Base-by-base conservation (phyloP, 1,140 invertebrate genomes). In the Teleogryllus occipitalis region DNA sequence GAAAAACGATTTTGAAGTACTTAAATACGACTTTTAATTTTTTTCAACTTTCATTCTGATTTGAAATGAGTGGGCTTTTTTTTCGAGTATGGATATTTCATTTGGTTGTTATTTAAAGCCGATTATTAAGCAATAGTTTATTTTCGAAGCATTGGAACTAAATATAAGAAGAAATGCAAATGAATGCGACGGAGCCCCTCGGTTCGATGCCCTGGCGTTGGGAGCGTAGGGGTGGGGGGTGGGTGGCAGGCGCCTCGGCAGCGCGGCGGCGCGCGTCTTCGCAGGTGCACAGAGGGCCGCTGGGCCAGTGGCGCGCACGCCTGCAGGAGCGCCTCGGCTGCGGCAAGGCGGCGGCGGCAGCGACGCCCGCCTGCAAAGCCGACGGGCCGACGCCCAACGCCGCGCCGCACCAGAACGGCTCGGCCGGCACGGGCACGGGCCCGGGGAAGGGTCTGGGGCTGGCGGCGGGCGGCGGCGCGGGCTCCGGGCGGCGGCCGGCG, bases 251-350 rank as follows among this genome's bases (percentile, higher is more conserved):
- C 10, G 54, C 54, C 10, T 18, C 54, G 18, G 54, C 54, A 18
- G 10, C 27, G 27, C 27, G 27, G 27, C 27, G 15, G 74, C 27
- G 27, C 54, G 54, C 54, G 18, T 65, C 10, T 14, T 75, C 54
- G 39, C 74, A 86, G 86, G 82, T 87, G n/a, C 85, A 87, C 80
- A 82, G 84, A 78, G 86, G 86, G 39, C 75, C 82, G 49, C 80
- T 87, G 49, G 77, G 81, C 39, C 81, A 85, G 79, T 80, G 86
- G 82, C 84, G 80, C 83, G 84, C 76, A 82, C 82, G 78, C 78
- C 83, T 81, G 83, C 83, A 46, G 54, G 54, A 65, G 54, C 54
- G 46, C 27, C 76, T 65, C 54, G 54, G 18, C 7, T 65, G 10
- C 54, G 18, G 18, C 0, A 65, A 7, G 54, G 18, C 18, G 54